phyloP scores from a whole-genome alignment of 1,140 invertebrate genomes.

The Phenacoccus solenopsis region DNA sequence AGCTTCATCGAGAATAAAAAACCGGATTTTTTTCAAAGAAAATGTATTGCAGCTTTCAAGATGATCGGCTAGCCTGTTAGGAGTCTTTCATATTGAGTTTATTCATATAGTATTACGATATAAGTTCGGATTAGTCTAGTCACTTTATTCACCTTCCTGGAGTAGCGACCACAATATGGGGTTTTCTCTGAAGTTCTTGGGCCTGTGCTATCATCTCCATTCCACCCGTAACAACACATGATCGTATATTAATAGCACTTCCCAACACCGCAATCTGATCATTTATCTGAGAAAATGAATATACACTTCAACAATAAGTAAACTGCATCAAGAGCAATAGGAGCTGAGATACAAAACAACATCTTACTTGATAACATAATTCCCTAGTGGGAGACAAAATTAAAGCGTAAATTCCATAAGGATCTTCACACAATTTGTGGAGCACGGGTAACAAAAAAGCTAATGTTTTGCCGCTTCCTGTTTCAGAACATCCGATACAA shows the following conservation, averaged over 20 bases:
- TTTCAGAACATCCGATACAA: conserved; percentile 91
- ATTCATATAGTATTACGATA: background rate
- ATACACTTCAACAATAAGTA: background rate
- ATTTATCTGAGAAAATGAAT: conserved; percentile 52
- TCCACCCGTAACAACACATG: conserved; percentile 77
- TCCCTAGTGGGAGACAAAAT: conserved; percentile 92
- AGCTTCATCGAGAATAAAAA: conserved; percentile 84
- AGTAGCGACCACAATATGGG: conserved; percentile 90
- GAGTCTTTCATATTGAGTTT: conserved; percentile 11
- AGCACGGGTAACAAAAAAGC: conserved; percentile 93
- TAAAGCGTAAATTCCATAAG: conserved; percentile 89
- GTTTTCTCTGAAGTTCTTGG: conserved; percentile 66
- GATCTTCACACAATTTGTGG: conserved; percentile 79
- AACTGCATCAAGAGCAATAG: background rate
- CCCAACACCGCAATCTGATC: conserved; percentile 85
- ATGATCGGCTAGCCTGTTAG: conserved; percentile 61
- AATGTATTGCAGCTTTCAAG: conserved; percentile 72
- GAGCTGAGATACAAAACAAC: background rate
- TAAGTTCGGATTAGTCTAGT: background rate
- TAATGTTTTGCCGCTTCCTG: conserved; percentile 95
- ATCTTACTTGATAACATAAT: conserved; percentile 63
- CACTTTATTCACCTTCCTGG: conserved; percentile 76
- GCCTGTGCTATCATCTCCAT: conserved; percentile 87
- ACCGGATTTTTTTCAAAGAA: conserved; percentile 64
- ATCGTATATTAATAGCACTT: conserved; percentile 69